phyloP scores from a whole-genome alignment of 92 coral and sea anemone species.

The Parazoanthus darwini region DNA sequence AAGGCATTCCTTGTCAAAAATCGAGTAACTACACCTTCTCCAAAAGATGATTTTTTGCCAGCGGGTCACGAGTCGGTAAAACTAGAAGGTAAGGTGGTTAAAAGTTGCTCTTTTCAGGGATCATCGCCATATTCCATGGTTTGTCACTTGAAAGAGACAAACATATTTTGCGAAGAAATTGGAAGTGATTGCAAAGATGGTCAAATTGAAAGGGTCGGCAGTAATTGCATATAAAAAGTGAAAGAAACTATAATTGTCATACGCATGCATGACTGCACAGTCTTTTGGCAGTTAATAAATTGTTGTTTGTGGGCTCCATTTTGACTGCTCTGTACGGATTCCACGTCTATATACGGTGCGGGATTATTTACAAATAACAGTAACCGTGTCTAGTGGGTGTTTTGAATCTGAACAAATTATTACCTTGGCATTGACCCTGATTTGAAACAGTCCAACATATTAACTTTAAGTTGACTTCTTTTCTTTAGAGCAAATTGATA shows the following conservation, averaged over 20 bases:
- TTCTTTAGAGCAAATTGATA: slow-evolving; percentile 36
- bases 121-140: background rate
- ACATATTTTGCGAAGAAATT: background rate
- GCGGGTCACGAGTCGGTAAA: slow-evolving; percentile 42
- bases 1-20: slow-evolving; percentile 84
- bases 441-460: background rate
- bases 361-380: slow-evolving; percentile 15
- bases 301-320: slow-evolving; percentile 22
- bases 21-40: slow-evolving; percentile 29
- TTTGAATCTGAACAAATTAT: slow-evolving; percentile 33
- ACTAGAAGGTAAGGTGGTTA: slow-evolving; percentile 58
- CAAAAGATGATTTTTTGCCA: slow-evolving; percentile 45
- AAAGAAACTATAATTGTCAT: background rate
- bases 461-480: slow-evolving; percentile 14
- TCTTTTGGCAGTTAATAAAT: slow-evolving; percentile 29
- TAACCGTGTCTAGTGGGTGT: slow-evolving; percentile 17
- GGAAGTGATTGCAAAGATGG: no score
- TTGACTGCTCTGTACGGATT: slow-evolving; percentile 27
- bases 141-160: slow-evolving; percentile 1
- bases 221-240: background rate
- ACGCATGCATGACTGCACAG: background rate
- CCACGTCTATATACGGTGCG: slow-evolving; percentile 16
- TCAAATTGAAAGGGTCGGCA: background rate
- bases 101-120: slow-evolving; percentile 68
- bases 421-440: background rate